Evolutionary conservation across 2,888 invertebrate genomes (phyloP).

Genomic region (Diplazon laetatorius): DNA sequence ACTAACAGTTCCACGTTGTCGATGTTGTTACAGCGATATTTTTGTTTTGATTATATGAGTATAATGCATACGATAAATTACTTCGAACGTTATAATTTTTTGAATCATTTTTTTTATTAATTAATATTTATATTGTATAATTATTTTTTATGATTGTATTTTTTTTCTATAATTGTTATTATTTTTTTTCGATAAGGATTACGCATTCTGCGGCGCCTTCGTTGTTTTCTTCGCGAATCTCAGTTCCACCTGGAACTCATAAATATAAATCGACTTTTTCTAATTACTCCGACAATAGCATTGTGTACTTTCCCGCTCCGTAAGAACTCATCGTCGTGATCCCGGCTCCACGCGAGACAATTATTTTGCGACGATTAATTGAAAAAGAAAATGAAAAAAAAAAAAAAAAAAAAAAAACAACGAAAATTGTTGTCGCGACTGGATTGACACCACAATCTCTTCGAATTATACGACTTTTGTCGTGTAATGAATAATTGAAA

Average conservation of each 20-base stretch:
- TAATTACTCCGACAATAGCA: slow-evolving; percentile 72
- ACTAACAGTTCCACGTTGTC: neutral
- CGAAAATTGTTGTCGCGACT: neutral
- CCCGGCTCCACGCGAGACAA: slow-evolving; percentile 30
- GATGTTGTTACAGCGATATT: too few species aligned
- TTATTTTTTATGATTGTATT: neutral
- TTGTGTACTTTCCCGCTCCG: slow-evolving; percentile 33
- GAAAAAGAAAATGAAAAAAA: slow-evolving; percentile 54
- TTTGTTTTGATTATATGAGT: too few species aligned
- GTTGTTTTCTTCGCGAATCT: slow-evolving; percentile 40
- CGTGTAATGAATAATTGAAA: neutral
- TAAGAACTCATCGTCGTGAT: slow-evolving; percentile 49
- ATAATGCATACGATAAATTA: too few species aligned
- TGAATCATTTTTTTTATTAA: too few species aligned
- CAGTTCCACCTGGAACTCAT: slow-evolving; percentile 70
- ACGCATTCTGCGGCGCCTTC: slow-evolving; percentile 10
- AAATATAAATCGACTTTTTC: slow-evolving; percentile 80
- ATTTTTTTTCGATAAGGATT: neutral
- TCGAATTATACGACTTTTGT: neutral
- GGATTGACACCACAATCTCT: neutral
- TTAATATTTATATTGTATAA: too few species aligned
- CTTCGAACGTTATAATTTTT: too few species aligned
- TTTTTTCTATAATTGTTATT: neutral
- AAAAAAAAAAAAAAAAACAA: slow-evolving; percentile 59
- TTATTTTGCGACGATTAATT: slow-evolving; percentile 59